Conservation (phyloP, 2,888 invertebrate genomes). For the Drosophila putrida region DNA sequence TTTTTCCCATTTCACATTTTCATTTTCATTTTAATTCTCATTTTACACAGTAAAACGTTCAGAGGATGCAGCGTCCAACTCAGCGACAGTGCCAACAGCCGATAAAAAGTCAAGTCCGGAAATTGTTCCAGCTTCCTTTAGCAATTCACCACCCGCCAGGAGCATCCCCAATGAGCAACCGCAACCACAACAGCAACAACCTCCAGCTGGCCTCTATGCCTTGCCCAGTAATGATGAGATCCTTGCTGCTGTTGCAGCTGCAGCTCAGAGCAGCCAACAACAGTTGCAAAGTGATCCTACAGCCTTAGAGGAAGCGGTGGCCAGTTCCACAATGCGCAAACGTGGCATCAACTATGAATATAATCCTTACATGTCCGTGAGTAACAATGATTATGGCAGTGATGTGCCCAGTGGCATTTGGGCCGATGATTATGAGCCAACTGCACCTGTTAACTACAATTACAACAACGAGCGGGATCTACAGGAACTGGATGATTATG, state of each 20-base stretch:
- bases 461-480: slow-evolving; percentile 76
- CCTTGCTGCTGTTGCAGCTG: slow-evolving; percentile 82
- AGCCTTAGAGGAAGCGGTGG: slow-evolving; percentile 58
- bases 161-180: slow-evolving; percentile 21
- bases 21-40: neutral
- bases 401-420: slow-evolving; percentile 82
- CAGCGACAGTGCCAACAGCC: slow-evolving; percentile 58
- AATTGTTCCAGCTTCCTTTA: slow-evolving; percentile 82
- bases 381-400: slow-evolving; percentile 53
- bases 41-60: slow-evolving; percentile 58
- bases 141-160: slow-evolving; percentile 70
- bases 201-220: slow-evolving; percentile 57
- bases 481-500: slow-evolving; percentile 84
- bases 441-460: slow-evolving; percentile 61
- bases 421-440: slow-evolving; percentile 83
- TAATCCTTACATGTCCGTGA: slow-evolving; percentile 63
- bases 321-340: slow-evolving; percentile 80
- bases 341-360: slow-evolving; percentile 82
- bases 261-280: slow-evolving; percentile 72
- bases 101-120: slow-evolving; percentile 83
- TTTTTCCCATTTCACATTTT: slow-evolving; percentile 36
- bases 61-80: slow-evolving; percentile 40
- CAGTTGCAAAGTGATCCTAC: slow-evolving; percentile 69
- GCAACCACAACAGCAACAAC: slow-evolving; percentile 30
- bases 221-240: slow-evolving; percentile 78